A percentile compares a stretch with the other conserved stretches of the same genome.
Evolutionary conservation across 1,140 invertebrate species (phyloP).

Genomic region (Ptiloglossa arizonensis): DNA sequence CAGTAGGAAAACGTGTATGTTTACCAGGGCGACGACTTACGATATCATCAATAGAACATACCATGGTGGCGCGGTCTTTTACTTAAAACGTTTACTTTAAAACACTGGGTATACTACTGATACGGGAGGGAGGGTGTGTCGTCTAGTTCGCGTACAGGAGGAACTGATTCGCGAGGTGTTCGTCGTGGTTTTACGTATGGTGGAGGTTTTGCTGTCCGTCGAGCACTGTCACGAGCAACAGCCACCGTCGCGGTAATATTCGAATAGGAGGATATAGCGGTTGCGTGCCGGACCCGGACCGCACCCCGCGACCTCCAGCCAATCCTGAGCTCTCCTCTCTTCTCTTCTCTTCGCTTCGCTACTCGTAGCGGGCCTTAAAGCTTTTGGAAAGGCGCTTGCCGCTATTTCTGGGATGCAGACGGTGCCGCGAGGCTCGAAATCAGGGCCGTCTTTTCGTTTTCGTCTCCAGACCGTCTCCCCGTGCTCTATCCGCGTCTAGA

Average conservation of each 20-base stretch:
- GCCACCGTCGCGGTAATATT: conserved; percentile 75
- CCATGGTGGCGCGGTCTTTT: conserved; percentile 70
- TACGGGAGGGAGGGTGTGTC: not conserved
- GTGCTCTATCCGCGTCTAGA: not conserved
- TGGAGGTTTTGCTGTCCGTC: conserved; percentile 23
- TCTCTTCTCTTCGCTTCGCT: conserved; percentile 12
- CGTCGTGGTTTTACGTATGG: conserved; percentile 11
- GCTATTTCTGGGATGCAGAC: conserved; percentile 64
- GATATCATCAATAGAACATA: conserved; percentile 80
- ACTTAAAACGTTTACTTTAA: conserved; percentile 36
- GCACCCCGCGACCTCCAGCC: conserved; percentile 65
- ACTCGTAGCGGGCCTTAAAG: conserved; percentile 38
- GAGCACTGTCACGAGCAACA: conserved; percentile 53
- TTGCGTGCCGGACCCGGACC: conserved; percentile 69
- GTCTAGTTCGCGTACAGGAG: not conserved
- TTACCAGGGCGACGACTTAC: conserved; percentile 81
- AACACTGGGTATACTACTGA: conserved; percentile 1
- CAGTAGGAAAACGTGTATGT: conserved; percentile 72
- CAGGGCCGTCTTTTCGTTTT: conserved; percentile 27
- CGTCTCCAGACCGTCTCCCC: conserved; percentile 21
- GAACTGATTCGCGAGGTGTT: not conserved
- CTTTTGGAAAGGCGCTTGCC: conserved; percentile 66
- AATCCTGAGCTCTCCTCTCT: conserved; percentile 41
- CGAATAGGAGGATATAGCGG: conserved; percentile 77
- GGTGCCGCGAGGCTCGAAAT: conserved; percentile 32